phyloP scores from a whole-genome alignment of 2,113 vertebrate genomes.

The Neolamprologus sp. region DNA sequence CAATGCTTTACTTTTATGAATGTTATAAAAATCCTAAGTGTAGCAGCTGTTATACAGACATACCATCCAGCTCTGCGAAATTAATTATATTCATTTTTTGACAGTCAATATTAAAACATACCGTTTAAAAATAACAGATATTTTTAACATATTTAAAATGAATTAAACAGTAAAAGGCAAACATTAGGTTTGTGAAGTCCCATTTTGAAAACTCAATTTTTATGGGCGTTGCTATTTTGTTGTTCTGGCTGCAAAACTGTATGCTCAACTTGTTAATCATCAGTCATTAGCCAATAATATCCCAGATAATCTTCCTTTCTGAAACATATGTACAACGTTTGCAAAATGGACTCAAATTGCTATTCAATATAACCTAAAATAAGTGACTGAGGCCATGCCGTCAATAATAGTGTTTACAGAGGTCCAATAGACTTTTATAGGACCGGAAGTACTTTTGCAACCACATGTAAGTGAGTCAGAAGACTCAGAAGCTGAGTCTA shows the following conservation, averaged over 20 bases:
- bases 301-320: background rate
- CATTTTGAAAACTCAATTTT: background rate
- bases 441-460: background rate
- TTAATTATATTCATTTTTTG: background rate
- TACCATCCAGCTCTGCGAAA: accelerated
- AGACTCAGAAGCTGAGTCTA: background rate
- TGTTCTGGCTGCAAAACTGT: background rate
- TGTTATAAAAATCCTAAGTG: background rate
- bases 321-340: background rate
- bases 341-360: background rate
- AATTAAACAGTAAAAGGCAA: background rate
- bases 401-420: background rate
- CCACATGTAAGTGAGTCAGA: background rate
- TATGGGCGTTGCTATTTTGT: background rate
- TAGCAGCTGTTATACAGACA: background rate
- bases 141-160: background rate
- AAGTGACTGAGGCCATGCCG: background rate
- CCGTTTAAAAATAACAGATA: background rate
- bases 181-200: background rate
- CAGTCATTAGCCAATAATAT: background rate
- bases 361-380: background rate
- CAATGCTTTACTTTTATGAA: background rate
- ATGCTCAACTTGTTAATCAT: background rate
- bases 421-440: background rate
- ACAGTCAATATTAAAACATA: background rate